A percentile compares a stretch with the other conserved stretches of the same genome.
Conservation (phyloP, 1,140 invertebrate genomes). For the Homarus americanus region DNA sequence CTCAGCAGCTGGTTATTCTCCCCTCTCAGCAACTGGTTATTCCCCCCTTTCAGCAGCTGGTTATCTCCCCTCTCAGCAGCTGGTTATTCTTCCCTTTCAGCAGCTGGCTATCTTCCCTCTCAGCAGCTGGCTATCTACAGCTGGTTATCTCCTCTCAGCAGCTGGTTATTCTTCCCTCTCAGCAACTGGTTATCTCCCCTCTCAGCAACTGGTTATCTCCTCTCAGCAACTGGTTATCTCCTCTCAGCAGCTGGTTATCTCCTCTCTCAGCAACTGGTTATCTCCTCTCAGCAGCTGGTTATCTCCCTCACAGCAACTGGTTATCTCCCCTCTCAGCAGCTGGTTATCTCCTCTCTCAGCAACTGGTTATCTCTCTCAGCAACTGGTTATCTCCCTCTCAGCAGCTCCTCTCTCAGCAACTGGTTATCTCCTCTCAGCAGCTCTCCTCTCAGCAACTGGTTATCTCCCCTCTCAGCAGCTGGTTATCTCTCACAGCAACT, state of each 20-base stretch:
- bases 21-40: too few species aligned
- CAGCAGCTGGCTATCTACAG: neutral
- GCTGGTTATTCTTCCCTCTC: neutral
- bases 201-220: neutral
- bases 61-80: neutral
- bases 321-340: neutral
- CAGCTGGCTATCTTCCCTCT: too few species aligned
- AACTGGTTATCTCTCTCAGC: too few species aligned
- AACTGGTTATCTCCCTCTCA: neutral
- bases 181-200: neutral
- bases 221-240: too few species aligned
- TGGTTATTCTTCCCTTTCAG: neutral
- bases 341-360: neutral
- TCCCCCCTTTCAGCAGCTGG: neutral
- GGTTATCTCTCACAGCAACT: neutral
- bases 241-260: neutral
- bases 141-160: neutral
- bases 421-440: too few species aligned
- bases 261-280: neutral
- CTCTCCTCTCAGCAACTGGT: neutral
- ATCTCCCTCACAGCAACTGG: too few species aligned
- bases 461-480: too few species aligned
- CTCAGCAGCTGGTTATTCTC: conserved; percentile 1
- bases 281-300: neutral
- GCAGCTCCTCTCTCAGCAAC: too few species aligned